Evolutionary conservation across 1,140 invertebrate genomes (phyloP).

Genomic region (Euura saliciscinereae): DNA sequence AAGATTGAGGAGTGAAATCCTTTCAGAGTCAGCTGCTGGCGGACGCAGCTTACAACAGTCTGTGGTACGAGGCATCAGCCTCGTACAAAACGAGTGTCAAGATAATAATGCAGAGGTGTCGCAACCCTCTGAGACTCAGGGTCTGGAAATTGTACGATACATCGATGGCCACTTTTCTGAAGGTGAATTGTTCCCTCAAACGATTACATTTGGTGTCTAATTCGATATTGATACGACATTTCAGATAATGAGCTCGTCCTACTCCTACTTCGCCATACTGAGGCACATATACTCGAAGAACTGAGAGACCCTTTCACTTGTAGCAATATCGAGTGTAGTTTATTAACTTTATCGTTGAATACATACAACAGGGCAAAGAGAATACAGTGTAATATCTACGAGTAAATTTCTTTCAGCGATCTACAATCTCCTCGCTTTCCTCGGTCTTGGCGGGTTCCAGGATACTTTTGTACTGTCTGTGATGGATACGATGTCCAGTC

Average conservation of each 20-base stretch:
- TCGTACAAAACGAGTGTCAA: not conserved
- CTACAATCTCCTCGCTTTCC: slow-evolving; percentile 78
- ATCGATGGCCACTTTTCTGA: not conserved
- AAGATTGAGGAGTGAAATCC: not conserved
- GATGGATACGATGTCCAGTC: slow-evolving; percentile 86
- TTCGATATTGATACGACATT: not conserved
- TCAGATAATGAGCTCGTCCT: not conserved
- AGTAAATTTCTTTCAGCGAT: slow-evolving; percentile 3
- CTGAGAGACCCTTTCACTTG: not conserved
- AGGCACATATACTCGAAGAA: not conserved
- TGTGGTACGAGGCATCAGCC: not conserved
- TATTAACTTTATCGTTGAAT: too few species aligned
- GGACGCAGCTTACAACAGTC: not conserved
- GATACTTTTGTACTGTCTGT: slow-evolving; percentile 87
- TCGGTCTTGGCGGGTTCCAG: slow-evolving; percentile 75
- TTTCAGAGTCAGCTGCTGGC: not conserved
- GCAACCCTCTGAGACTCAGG: not conserved
- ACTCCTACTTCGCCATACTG: not conserved
- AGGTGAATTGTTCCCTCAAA: not conserved
- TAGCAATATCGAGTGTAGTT: too few species aligned
- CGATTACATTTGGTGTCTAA: not conserved
- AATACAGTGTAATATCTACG: too few species aligned
- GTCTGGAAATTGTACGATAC: not conserved
- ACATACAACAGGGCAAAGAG: too few species aligned
- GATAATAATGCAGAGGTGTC: not conserved